Evolutionary conservation across 2,888 invertebrate genomes (phyloP).

Genomic region (Agelastica alni): DNA sequence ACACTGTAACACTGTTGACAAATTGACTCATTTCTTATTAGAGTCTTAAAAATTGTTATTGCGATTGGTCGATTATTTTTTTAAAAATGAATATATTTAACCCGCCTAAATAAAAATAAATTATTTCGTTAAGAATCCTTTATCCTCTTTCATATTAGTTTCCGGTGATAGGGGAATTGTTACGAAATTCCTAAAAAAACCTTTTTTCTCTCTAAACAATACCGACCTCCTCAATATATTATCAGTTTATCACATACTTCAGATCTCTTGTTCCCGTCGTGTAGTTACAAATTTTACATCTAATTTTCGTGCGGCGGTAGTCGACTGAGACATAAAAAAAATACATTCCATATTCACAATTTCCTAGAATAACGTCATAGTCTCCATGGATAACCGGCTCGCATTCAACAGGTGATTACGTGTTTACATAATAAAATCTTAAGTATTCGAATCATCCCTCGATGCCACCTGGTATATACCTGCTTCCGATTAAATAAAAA

Average conservation of each 20-base stretch:
- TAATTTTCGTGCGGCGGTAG: slow-evolving; percentile 29
- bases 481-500: background rate
- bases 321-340: slow-evolving; percentile 10
- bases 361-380: slow-evolving; percentile 22
- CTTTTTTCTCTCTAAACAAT: no score
- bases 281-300: slow-evolving; percentile 32
- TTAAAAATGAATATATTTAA: no score
- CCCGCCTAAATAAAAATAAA: no score
- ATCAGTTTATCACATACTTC: background rate
- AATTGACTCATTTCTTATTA: no score
- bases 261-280: slow-evolving; percentile 17
- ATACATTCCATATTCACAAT: slow-evolving; percentile 19
- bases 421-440: slow-evolving; percentile 24
- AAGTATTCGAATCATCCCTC: slow-evolving; percentile 15
- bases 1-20: no score
- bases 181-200: no score
- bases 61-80: no score
- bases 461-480: background rate
- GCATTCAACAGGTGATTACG: slow-evolving; percentile 21
- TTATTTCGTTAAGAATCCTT: no score
- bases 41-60: no score
- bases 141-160: no score
- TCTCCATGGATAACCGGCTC: slow-evolving; percentile 5
- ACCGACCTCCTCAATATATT: no score
- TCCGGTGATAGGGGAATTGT: no score